Conservation (phyloP, 1,140 invertebrate genomes). For the Papilio machaon region DNA sequence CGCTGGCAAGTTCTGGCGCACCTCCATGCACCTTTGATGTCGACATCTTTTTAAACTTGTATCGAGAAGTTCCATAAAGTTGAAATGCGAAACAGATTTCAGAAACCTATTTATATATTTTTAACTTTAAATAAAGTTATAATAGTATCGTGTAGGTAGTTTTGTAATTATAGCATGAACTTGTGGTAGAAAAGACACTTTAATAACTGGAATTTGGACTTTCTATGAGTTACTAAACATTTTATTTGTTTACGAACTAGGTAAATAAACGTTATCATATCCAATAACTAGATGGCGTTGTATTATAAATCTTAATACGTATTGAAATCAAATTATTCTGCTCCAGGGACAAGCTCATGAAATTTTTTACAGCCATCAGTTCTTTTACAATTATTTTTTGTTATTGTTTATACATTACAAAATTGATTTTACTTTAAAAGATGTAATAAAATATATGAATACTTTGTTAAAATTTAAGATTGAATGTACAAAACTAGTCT, state of each 20-base stretch:
- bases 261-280: neutral
- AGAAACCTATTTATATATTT: neutral
- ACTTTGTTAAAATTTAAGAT: neutral
- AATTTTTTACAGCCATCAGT: too few relatives aligned
- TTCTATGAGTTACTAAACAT: too few relatives aligned
- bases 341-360: too few relatives aligned
- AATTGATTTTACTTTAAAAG: neutral
- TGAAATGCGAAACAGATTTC: neutral
- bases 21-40: slow-evolving; percentile 18
- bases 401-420: neutral
- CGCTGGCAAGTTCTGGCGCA: neutral
- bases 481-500: neutral
- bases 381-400: too few relatives aligned
- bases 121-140: neutral
- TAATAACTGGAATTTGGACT: too few relatives aligned
- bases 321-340: neutral
- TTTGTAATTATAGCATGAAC: too few relatives aligned
- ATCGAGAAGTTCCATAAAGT: slow-evolving; percentile 5
- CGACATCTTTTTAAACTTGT: slow-evolving; percentile 19
- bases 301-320: neutral
- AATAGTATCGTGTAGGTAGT: too few relatives aligned
- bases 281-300: neutral
- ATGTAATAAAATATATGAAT: neutral
- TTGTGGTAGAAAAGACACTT: too few relatives aligned
- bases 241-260: too few relatives aligned